Conservation (phyloP, 2,888 invertebrate species). For the Limenitis camilla region DNA sequence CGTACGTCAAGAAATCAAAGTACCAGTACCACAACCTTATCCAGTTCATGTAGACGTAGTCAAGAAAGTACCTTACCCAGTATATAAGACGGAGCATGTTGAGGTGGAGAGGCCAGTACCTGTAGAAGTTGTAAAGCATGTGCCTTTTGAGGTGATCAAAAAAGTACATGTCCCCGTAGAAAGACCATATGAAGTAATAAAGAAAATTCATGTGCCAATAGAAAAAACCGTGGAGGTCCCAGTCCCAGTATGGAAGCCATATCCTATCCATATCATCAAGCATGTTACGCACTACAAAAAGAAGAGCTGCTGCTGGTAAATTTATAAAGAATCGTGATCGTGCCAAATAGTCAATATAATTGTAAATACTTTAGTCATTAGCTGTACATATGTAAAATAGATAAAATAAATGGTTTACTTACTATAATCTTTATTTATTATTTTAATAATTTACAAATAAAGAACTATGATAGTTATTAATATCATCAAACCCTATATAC, state of each 20-base stretch:
- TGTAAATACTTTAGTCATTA: slow-evolving; percentile 71
- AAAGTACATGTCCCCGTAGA: slow-evolving; percentile 60
- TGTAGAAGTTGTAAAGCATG: slow-evolving; percentile 54
- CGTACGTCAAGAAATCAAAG: slow-evolving; percentile 58
- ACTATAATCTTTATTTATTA: slow-evolving; percentile 26
- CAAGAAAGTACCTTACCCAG: slow-evolving; percentile 63
- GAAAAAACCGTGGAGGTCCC: slow-evolving; percentile 64
- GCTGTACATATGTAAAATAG: slow-evolving; percentile 41
- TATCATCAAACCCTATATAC: no score
- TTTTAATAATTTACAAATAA: neutral
- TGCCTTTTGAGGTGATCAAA: slow-evolving; percentile 61
- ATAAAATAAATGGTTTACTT: slow-evolving; percentile 33
- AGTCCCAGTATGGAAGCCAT: slow-evolving; percentile 64
- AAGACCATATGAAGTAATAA: slow-evolving; percentile 64
- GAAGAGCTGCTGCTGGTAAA: slow-evolving; percentile 66
- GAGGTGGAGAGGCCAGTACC: slow-evolving; percentile 64
- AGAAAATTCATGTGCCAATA: slow-evolving; percentile 58
- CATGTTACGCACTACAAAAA: slow-evolving; percentile 69
- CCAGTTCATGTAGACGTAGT: slow-evolving; percentile 62
- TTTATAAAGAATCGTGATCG: slow-evolving; percentile 44
- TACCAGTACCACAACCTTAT: slow-evolving; percentile 66
- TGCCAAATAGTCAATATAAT: slow-evolving; percentile 67
- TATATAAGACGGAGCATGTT: slow-evolving; percentile 60
- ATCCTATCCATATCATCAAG: slow-evolving; percentile 66
- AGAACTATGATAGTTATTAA: neutral